Evolutionary conservation across 2,888 invertebrate species (phyloP), one percentile per base, ranked within the genome.

Genomic region (Choreutis nemorana): DNA sequence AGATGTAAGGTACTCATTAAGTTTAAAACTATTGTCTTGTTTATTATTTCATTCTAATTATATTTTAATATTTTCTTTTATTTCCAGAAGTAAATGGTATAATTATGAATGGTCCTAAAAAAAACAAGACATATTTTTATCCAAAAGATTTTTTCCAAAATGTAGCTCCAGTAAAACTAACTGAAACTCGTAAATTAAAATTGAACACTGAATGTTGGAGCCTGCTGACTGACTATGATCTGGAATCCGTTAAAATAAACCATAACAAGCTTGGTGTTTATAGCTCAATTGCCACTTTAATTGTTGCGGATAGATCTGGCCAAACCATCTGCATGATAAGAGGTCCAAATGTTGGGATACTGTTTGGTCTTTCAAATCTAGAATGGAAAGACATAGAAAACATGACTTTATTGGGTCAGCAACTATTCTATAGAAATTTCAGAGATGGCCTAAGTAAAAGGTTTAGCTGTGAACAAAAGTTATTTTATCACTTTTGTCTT

Each of bases 221-320:
- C 18, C 31, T 73, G 12, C 38, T 79, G 23, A 55, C 66, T 5
- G 67, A 73, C 29, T 80, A 66, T 40, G 53, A 54, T 34, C 41
- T 80, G 24, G 79, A 79, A 43, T 78, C 75, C 1, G 72, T 77
- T 2, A 80, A 79, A 47, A 61, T 79, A 31, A 59, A 61, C 33
- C 45, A 50, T 14, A 43, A 37, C 13, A 55, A 46, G 34, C 44
- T 49, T 26, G 56, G 53, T 21, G 37, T 40, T 14, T 41, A 48
- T 13, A 40, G 46, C 11, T 63, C 73, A 5, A 45, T 52, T 7
- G 79, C 78, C 12, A 61, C 63, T 4, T 34, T 79, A 4, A 67
- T 64, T 50, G 44, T 77, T 33, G 47, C 51, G 14, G 78, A 79
- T 42, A 47, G 41, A 39, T 57, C 63, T 14, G 79, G 79, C 2